Evolutionary conservation across 2,888 invertebrate genomes (phyloP).

Genomic region (Megalurothrips usitatus): DNA sequence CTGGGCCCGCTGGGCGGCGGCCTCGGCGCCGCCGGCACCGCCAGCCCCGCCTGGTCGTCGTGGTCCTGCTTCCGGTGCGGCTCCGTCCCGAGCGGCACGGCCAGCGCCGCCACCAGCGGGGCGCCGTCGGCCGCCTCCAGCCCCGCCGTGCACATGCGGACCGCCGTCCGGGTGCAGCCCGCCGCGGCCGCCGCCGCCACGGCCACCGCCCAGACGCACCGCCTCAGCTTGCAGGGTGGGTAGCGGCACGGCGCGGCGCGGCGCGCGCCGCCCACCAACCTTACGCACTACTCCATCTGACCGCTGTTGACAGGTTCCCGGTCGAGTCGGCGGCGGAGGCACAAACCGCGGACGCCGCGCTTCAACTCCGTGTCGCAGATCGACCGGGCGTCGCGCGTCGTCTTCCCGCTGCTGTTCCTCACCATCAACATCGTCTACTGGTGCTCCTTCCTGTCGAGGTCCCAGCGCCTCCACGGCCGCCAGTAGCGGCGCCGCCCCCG

Average conservation of each 20-base stretch:
- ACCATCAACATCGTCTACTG: slow-evolving; percentile 76
- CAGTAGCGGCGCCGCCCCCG: too few species aligned
- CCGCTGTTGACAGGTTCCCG: slow-evolving; percentile 39
- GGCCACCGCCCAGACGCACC: neutral
- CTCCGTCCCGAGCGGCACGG: slow-evolving; percentile 40
- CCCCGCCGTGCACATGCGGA: slow-evolving; percentile 37
- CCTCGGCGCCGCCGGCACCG: neutral
- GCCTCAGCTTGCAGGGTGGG: slow-evolving; percentile 31
- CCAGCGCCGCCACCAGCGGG: slow-evolving; percentile 40
- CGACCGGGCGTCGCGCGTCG: slow-evolving; percentile 66
- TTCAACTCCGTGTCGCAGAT: slow-evolving; percentile 79
- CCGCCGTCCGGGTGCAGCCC: slow-evolving; percentile 30
- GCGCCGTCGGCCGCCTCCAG: slow-evolving; percentile 36
- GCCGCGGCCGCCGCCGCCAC: neutral
- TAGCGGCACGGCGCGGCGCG: neutral
- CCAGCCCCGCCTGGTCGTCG: slow-evolving; percentile 43
- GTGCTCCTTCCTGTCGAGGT: slow-evolving; percentile 65
- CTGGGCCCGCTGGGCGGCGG: slow-evolving; percentile 7
- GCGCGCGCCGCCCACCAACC: too few species aligned
- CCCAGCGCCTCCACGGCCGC: slow-evolving; percentile 48
- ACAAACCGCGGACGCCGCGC: slow-evolving; percentile 54
- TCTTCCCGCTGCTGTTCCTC: slow-evolving; percentile 71
- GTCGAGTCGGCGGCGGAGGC: slow-evolving; percentile 41
- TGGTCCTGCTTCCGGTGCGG: slow-evolving; percentile 20
- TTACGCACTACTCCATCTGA: slow-evolving; percentile 22